These are phyloP conservation scores for Hirudinaria manillensis DNA, from an alignment of 2,888 invertebrate species.

Conservation along the genomic window DNA sequence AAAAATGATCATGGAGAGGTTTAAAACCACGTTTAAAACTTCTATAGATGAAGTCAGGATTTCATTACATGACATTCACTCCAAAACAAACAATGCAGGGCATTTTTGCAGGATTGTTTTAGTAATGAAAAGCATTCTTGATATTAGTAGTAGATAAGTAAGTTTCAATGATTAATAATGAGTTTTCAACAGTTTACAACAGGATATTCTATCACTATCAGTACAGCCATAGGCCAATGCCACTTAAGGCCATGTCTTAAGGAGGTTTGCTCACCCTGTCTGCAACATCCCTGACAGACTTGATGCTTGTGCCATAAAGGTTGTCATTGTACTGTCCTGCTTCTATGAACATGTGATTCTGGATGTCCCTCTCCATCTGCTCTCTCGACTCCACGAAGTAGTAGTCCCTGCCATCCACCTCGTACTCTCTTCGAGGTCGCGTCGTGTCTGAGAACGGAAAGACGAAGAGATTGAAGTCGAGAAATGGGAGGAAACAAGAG, in stretches of 20 bases:
- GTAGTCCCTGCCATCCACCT: constrained; percentile 95
- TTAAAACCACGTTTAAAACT: not conserved
- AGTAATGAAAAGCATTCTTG: too few species aligned
- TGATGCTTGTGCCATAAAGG: constrained; percentile 95
- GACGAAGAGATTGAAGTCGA: too few species aligned
- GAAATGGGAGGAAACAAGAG: not conserved
- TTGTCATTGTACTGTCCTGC: constrained; percentile 99
- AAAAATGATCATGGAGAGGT: not conserved
- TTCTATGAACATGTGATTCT: constrained; percentile 97
- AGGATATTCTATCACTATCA: not conserved
- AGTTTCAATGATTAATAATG: too few species aligned
- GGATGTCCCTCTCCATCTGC: constrained; percentile 79
- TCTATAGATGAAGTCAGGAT: not conserved
- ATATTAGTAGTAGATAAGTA: too few species aligned
- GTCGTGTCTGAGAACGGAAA: constrained; percentile 74
- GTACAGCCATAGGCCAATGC: constrained; percentile 40
- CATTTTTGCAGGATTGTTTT: too few species aligned
- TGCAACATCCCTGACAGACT: constrained; percentile 91
- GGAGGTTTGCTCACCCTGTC: constrained; percentile 61
- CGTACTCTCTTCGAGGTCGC: constrained; percentile 87
- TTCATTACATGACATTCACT: too few species aligned
- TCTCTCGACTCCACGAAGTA: constrained; percentile 88
- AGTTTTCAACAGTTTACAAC: not conserved
- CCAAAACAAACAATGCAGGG: too few species aligned
- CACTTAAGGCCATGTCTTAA: not conserved